Evolutionary conservation across 2,797 vertebrate species (phyloP).

Genomic region (Jordanella pulchra): DNA sequence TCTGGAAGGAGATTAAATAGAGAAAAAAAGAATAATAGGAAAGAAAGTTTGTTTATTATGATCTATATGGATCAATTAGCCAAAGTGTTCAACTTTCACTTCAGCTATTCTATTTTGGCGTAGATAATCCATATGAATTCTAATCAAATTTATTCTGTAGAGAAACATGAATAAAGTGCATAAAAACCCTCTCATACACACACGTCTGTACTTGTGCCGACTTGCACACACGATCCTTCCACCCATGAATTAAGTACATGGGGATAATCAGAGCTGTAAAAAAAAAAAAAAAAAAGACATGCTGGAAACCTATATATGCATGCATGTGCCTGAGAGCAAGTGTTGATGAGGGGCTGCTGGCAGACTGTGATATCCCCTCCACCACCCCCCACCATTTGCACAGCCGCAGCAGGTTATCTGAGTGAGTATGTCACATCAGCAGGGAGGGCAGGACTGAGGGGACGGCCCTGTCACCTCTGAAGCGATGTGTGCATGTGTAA

Average conservation of each 20-base stretch:
- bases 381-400: slow-evolving; percentile 13
- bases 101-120: slow-evolving; percentile 25
- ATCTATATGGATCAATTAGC: slow-evolving; percentile 11
- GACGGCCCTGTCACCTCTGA: slow-evolving; percentile 55
- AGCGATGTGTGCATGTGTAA: slow-evolving; percentile 32
- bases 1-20: slow-evolving; percentile 5
- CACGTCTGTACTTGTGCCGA: slow-evolving; percentile 32
- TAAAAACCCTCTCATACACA: slow-evolving; percentile 9
- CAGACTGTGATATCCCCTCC: slow-evolving; percentile 52
- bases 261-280: slow-evolving; percentile 51
- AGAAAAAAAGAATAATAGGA: slow-evolving; percentile 16
- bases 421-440: slow-evolving; percentile 71
- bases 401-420: slow-evolving; percentile 67
- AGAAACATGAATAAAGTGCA: slow-evolving; percentile 25
- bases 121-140: slow-evolving; percentile 38
- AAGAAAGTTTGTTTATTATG: slow-evolving; percentile 7
- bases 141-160: slow-evolving; percentile 31
- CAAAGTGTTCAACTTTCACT: slow-evolving; percentile 3
- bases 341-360: slow-evolving; percentile 66
- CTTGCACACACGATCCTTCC: slow-evolving; percentile 44
- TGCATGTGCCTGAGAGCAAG: slow-evolving; percentile 30
- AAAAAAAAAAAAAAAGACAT: not conserved
- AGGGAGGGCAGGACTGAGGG: slow-evolving; percentile 24
- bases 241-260: slow-evolving; percentile 50
- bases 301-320: slow-evolving; percentile 13